These are phyloP conservation scores for Caenorhabditis wallacei DNA, from an alignment of 2,888 invertebrate genomes.

Conservation along the genomic window DNA sequence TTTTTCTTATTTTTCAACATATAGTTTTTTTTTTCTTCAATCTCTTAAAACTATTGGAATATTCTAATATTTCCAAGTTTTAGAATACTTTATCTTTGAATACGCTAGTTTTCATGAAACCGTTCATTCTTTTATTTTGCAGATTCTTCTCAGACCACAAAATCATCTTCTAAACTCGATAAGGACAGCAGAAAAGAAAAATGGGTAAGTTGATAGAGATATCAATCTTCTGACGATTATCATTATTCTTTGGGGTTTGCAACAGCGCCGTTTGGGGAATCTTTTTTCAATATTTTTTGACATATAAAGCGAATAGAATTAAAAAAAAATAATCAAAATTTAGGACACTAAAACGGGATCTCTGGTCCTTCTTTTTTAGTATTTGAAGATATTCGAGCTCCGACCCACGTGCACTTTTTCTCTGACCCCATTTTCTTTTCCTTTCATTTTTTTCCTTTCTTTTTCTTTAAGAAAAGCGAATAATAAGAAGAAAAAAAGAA, in stretches of 20 bases:
- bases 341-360: too few species aligned
- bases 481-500: constrained; percentile 11
- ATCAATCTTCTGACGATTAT: background rate
- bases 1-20: background rate
- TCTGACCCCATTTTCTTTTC: background rate
- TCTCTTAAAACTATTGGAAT: too few species aligned
- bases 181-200: constrained; percentile 28
- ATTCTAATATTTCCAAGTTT: too few species aligned
- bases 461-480: background rate
- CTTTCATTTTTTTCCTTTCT: constrained; percentile 7
- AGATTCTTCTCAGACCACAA: background rate
- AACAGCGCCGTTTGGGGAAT: too few species aligned
- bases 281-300: background rate
- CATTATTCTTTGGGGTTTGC: background rate
- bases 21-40: constrained; percentile 1
- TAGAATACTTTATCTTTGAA: too few species aligned
- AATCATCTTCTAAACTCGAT: background rate
- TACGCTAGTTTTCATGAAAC: too few species aligned
- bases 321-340: too few species aligned
- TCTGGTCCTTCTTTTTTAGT: constrained; percentile 12
- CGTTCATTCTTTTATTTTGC: background rate
- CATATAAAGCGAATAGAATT: background rate
- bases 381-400: constrained; percentile 51
- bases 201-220: constrained; percentile 32
- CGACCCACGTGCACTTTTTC: background rate